Percentiles rank a stretch among this genome's conserved stretches.
Conservation (phyloP, 2,888 invertebrate species). For the Azorinus chamasolen region DNA sequence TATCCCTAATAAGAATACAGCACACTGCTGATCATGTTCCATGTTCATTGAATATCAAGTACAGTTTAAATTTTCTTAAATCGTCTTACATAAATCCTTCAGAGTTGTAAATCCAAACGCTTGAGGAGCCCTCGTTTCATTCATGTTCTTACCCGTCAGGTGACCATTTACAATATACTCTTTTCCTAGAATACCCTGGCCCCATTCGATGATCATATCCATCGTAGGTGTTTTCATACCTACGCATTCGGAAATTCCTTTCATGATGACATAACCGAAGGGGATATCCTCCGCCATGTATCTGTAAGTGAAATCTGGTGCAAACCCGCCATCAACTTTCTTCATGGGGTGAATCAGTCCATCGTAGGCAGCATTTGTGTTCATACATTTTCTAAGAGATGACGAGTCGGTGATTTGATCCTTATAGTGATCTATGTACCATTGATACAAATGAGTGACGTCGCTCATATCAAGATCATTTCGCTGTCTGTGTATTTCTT, state of each 20-base stretch:
- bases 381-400: conserved; percentile 63
- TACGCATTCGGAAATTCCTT: conserved; percentile 74
- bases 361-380: conserved; percentile 74
- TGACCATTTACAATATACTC: conserved; percentile 71
- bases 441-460: conserved; percentile 73
- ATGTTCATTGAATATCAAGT: no score
- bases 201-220: conserved; percentile 76
- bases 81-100: conserved; percentile 59
- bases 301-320: conserved; percentile 75
- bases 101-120: conserved; percentile 74
- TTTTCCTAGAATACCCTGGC: conserved; percentile 72
- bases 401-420: conserved; percentile 69
- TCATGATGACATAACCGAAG: conserved; percentile 75
- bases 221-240: conserved; percentile 74
- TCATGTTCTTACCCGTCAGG: conserved; percentile 73
- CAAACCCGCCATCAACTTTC: conserved; percentile 64
- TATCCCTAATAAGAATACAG: no score
- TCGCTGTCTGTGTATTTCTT: conserved; percentile 60
- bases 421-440: conserved; percentile 70
- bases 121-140: conserved; percentile 72
- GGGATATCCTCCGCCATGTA: conserved; percentile 78
- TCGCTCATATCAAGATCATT: conserved; percentile 68
- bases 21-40: no score
- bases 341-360: conserved; percentile 76
- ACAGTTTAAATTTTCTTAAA: no score